These are phyloP conservation scores for Ormia ochracea DNA, from an alignment of 2,888 invertebrate genomes.

Conservation along the genomic window DNA sequence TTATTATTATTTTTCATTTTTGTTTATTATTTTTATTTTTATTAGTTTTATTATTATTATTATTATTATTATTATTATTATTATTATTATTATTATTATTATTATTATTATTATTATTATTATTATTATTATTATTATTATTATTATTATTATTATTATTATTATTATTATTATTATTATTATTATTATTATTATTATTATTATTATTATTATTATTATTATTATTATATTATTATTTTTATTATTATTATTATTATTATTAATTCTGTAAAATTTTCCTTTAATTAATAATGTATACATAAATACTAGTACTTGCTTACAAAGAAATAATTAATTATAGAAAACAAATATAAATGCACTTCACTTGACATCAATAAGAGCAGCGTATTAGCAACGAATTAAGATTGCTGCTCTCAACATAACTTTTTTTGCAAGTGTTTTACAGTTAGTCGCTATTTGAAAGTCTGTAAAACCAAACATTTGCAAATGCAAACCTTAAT, in stretches of 20 bases:
- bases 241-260: constrained; percentile 20
- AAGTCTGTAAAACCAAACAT: too few relatives aligned
- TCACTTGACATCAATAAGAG: too few relatives aligned
- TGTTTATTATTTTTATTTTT: too few relatives aligned
- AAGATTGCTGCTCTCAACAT: too few relatives aligned
- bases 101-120: constrained; percentile 29
- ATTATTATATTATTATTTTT: constrained; percentile 15
- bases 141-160: constrained; percentile 33
- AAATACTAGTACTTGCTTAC: constrained; percentile 31
- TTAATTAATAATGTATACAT: constrained; percentile 25
- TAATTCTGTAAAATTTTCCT: constrained; percentile 36
- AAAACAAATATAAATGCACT: too few relatives aligned
- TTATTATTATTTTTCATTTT: too few relatives aligned
- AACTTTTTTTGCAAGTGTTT: too few relatives aligned
- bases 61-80: constrained; percentile 30
- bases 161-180: constrained; percentile 14
- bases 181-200: constrained; percentile 32
- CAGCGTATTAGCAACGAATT: too few relatives aligned
- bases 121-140: constrained; percentile 11
- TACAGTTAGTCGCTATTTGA: too few relatives aligned
- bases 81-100: constrained; percentile 18
- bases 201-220: constrained; percentile 14
- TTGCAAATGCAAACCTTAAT: too few relatives aligned
- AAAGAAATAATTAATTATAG: constrained; percentile 40
- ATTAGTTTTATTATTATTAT: too few relatives aligned